A percentile compares a stretch with the other conserved stretches of the same genome.
These are phyloP conservation scores for Yoshiicerus persimilis DNA, from an alignment of 1,140 invertebrate genomes.

Conservation along the genomic window DNA sequence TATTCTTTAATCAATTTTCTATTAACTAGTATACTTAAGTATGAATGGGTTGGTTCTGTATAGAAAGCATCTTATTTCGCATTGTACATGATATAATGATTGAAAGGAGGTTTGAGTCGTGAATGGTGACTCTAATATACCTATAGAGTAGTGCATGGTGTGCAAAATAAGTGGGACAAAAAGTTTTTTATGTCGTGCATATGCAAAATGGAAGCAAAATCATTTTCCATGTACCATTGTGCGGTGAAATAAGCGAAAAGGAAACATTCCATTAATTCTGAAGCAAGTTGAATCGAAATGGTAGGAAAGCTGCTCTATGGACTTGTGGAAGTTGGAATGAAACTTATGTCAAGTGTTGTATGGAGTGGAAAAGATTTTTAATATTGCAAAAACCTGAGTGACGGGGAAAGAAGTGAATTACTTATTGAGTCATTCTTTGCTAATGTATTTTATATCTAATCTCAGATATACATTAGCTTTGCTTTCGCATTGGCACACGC, in stretches of 20 bases:
- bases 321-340: neutral
- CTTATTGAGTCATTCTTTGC: neutral
- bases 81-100: neutral
- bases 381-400: neutral
- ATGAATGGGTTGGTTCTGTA: too few relatives aligned
- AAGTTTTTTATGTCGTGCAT: neutral
- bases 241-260: neutral
- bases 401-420: neutral
- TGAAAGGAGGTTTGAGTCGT: neutral
- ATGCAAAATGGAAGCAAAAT: neutral
- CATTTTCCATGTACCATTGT: neutral
- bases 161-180: neutral
- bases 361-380: neutral
- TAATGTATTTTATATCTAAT: neutral
- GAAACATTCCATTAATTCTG: neutral
- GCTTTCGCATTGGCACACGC: neutral
- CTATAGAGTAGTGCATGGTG: too few relatives aligned
- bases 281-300: neutral
- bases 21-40: neutral
- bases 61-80: neutral
- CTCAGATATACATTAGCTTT: neutral
- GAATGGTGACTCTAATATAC: neutral
- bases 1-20: neutral
- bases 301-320: neutral
- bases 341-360: neutral